Base-by-base conservation (phyloP, 2,113 vertebrate species). In the Holacanthus passer region DNA sequence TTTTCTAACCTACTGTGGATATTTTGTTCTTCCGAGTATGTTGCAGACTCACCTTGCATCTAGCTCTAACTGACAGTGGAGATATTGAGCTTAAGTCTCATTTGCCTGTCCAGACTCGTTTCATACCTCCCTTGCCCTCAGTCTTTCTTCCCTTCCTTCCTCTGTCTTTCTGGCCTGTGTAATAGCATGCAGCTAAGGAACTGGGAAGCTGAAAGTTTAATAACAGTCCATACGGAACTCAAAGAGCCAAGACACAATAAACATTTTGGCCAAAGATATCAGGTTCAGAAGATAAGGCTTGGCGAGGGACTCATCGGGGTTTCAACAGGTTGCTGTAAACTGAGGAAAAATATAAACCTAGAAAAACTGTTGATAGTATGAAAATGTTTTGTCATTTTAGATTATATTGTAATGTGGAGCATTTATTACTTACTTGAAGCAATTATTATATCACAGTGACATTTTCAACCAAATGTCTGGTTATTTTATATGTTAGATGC, bases 21-120 rank as follows among this genome's bases (percentile, higher is more conserved):
- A 22, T 20, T 53, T 14, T 41, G 13, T 31, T 53, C 24, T 27
- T 41, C 16, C 41, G 64, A 55, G 29, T 19, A 8, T n/a, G 17
- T 37, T 53, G 27, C 58, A 64, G 39, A 68, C 62, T 68, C 13
- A 32, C 10, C 2, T 45, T 60, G 13, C 79, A 79, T 58, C 59
- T 68, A 48, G 52, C 67, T 50, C 24, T 47, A 39, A 67, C 22
- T 58, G 35, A 53, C 12, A 13, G 41, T 77, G 55, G 16, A 50
- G 59, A 53, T 37, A 73, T 7, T n/a, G 22, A 69, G 59, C 24
- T 60, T 79, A 29, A 69, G 59, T 24, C 43, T 37, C 22, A 12
- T 74, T n/a, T 83, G 76, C 88, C 72, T 90, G 92, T 79, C 82
- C 64, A 65, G 82, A 17, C 93, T 87, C 5, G 89, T 68, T 79